Evolutionary conservation across 2,797 vertebrate genomes (phyloP).

Genomic region (Sebastes baramenuke): DNA sequence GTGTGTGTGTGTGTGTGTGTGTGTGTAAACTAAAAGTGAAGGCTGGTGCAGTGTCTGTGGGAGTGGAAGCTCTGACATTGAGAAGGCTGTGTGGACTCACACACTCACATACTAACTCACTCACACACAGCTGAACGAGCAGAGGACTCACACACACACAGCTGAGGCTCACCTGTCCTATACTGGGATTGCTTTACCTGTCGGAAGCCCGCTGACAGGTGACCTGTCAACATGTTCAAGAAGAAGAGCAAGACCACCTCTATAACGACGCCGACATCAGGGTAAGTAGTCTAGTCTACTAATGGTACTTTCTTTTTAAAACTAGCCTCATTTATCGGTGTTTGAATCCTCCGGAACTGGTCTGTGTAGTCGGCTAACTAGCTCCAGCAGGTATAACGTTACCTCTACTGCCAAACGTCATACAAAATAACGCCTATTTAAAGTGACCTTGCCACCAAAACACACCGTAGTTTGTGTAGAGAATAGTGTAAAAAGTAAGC

Average conservation of each 20-base stretch:
- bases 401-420: background rate
- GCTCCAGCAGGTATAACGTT: background rate
- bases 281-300: slow-evolving; percentile 41
- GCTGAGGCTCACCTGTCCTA: slow-evolving; percentile 26
- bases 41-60: background rate
- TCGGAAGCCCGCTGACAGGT: slow-evolving; percentile 49
- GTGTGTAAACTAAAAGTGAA: background rate
- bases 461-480: background rate
- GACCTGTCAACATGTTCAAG: slow-evolving; percentile 73
- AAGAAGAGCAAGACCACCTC: slow-evolving; percentile 60
- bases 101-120: background rate
- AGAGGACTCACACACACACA: background rate
- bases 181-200: background rate
- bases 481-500: background rate
- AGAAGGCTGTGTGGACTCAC: slow-evolving; percentile 25
- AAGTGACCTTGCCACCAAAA: background rate
- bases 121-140: background rate
- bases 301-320: too few relatives aligned
- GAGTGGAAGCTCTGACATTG: background rate
- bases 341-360: background rate
- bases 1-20: background rate
- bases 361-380: background rate
- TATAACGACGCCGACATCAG: slow-evolving; percentile 49
- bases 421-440: background rate
- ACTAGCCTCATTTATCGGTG: too few relatives aligned